A percentile compares a stretch with the other conserved stretches of the same genome.
Conservation (phyloP, 1,140 invertebrate species). For the Cotesia glomerata region DNA sequence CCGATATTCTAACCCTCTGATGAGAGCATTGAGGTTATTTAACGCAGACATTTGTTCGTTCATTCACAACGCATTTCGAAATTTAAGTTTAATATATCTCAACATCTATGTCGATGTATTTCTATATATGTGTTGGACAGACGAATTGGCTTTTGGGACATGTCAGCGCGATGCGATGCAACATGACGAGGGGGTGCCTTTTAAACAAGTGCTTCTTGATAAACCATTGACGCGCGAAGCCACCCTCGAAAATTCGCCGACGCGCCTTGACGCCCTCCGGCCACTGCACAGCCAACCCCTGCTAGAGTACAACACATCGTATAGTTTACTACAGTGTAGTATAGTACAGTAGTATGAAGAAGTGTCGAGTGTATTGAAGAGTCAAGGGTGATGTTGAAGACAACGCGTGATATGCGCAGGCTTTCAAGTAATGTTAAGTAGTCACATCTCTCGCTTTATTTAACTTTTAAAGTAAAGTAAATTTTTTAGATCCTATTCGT, state of each 20-base stretch:
- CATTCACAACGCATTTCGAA: no score
- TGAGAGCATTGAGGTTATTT: neutral
- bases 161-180: slow-evolving; percentile 41
- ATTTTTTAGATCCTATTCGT: neutral
- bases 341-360: neutral
- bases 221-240: slow-evolving; percentile 61
- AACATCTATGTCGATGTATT: neutral
- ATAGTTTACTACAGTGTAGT: no score
- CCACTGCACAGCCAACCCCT: slow-evolving; percentile 23
- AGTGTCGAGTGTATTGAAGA: neutral
- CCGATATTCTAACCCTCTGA: no score
- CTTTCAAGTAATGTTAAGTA: neutral
- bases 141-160: slow-evolving; percentile 51
- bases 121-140: slow-evolving; percentile 29
- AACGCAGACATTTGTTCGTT: slow-evolving; percentile 13
- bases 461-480: neutral
- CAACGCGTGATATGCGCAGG: neutral
- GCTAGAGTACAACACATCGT: neutral
- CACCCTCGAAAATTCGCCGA: slow-evolving; percentile 52
- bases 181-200: slow-evolving; percentile 52
- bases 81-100: neutral
- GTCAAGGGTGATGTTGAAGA: neutral
- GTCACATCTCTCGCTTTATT: neutral
- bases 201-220: slow-evolving; percentile 65
- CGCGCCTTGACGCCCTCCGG: slow-evolving; percentile 37